Base-by-base conservation (phyloP, 2,797 vertebrate species). In the Benthosema pterotum region DNA sequence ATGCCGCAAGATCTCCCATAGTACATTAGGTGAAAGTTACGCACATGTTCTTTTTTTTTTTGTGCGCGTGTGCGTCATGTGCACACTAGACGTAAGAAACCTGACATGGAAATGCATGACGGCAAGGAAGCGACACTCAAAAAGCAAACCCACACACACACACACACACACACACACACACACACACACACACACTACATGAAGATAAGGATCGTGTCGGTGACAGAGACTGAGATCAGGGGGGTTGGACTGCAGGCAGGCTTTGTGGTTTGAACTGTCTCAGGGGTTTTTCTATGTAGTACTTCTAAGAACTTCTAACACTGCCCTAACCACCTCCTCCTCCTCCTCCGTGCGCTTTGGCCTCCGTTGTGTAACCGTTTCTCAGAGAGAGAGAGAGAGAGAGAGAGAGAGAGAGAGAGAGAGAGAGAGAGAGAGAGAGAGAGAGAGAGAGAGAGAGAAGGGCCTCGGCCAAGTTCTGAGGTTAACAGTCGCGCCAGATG, bases 381-480 rank as follows among this genome's bases (percentile, higher is more conserved):
- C 11, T 60, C 69, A 85, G 45, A 74, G 76, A 73, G 73, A 74
- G 59, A 69, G 79, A 59, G 59, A 49, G 51, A 57, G 17, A 38
- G 14, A 45, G 38, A 53, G n/a, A 63, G 22, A 52, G 16, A 17
- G 42, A 17, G 32, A 49, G 56, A 59, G 47, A n/a, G 47, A 48
- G 47, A 49, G 47, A 12, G 25, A 53, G 25, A 53, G 12, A 52
- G 22, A 51, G 49, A 51, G 49, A 51, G 49, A 19, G 22, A 14
- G 22, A 25, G 52, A 25, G 52, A 25, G 52, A 53, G 52, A 32
- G 52, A 53, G 19, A 38, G 32, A 38, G 32, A 38, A 9, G 6
- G 18, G 42, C 42, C 71, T 63, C 86, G 89, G 80, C 88, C 87
- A 87, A 87, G 79, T 89, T 88, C 62, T 84, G 86, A 90, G 85